Base-by-base conservation (phyloP, 2,113 vertebrate species). In the Tapirus terrestris region DNA sequence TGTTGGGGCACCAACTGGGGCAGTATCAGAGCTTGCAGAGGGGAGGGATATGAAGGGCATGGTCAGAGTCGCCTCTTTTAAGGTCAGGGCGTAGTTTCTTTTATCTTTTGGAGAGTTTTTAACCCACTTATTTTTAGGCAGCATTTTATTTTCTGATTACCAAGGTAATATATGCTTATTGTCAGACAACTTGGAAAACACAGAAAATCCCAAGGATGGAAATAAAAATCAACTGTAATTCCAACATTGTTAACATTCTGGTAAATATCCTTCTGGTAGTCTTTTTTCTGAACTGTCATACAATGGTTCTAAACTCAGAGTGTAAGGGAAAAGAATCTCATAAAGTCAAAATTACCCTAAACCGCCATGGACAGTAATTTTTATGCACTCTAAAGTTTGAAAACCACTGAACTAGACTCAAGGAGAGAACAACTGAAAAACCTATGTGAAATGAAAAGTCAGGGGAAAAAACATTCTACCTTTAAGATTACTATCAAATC, bases 141-240 rank as follows among this genome's bases (percentile, higher is more conserved):
- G 18, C 23, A 68, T 90, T 94, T 97, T 96, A 88, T 84, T 73
- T 86, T 96, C 70, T 96, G n/a, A 89, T 92, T 86, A 89, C 16
- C 17, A 73, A 39, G 33, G 7, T 91, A 90, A 67, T 88, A 51
- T 65, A 75, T 96, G n/a, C 73, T 96, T 93, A 81, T 88, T 89
- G 45, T 80, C 31, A 76, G 43, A 93, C 61, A 80, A 91, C 17
- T 83, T 91, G 58, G 48, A 86, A 86, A 91, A 95, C 58, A 56
- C 8, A 88, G 80, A 96, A 84, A 97, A 80, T 92, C 17, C 39
- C 33, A 92, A 96, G 63, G 81, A 86, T 95, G 18, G 29, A 93
- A 75, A 75, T 82, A 67, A 58, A 97, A 96, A 73, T 33, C 53
- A 58, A 9, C 4, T 23, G 0, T 48, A 33, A 86, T 93, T 65